phyloP scores from a whole-genome alignment of 2,888 invertebrate species.

The Drosophila algonquin region DNA sequence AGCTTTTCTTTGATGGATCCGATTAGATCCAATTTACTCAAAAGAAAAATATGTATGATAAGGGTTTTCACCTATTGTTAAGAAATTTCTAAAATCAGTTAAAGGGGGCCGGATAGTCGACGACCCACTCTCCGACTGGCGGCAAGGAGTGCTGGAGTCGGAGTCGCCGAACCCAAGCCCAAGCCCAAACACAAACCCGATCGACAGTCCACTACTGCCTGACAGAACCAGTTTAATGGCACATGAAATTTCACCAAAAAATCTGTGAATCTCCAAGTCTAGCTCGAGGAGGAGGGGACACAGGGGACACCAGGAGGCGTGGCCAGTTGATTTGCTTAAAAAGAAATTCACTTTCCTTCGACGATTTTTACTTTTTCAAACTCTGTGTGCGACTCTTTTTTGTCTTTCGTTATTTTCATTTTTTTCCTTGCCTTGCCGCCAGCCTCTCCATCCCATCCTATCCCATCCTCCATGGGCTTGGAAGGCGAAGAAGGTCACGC shows the following conservation, averaged over 20 bases:
- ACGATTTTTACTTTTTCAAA: slow-evolving; percentile 51
- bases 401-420: slow-evolving; percentile 15
- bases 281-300: slow-evolving; percentile 48
- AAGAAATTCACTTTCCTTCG: slow-evolving; percentile 81
- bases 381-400: slow-evolving; percentile 41
- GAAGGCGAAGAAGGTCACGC: slow-evolving; percentile 77
- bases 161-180: slow-evolving; percentile 10
- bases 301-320: slow-evolving; percentile 32
- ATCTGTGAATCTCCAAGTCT: slow-evolving; percentile 73
- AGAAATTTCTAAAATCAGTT: not conserved
- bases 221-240: slow-evolving; percentile 81
- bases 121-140: not conserved
- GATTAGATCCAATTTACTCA: not conserved
- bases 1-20: not conserved
- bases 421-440: slow-evolving; percentile 10
- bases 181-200: slow-evolving; percentile 28
- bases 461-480: slow-evolving; percentile 22
- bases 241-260: slow-evolving; percentile 77
- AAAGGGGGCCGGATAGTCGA: not conserved
- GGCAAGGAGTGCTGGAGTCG: slow-evolving; percentile 35
- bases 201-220: slow-evolving; percentile 41
- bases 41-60: not conserved
- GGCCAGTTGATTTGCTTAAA: slow-evolving; percentile 79
- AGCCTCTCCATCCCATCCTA: slow-evolving; percentile 14
- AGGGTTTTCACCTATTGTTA: not conserved